phyloP scores from a whole-genome alignment of 2,888 invertebrate genomes.

The Therioaphis trifolii region DNA sequence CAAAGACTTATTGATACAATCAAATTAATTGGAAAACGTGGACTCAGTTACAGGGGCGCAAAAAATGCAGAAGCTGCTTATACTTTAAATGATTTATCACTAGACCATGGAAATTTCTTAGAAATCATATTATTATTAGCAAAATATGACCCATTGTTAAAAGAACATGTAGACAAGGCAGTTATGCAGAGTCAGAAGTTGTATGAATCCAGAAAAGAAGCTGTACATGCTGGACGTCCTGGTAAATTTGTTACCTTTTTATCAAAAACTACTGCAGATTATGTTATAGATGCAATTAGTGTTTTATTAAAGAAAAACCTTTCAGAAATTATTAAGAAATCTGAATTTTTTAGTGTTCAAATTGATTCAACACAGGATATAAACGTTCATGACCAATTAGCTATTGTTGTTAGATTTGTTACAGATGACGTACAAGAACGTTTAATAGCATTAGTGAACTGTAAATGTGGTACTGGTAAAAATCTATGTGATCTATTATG shows the following conservation, averaged over 20 bases:
- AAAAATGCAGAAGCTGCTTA: too few relatives aligned
- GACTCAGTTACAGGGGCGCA: too few relatives aligned
- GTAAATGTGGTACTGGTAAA: slow-evolving; percentile 49
- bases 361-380: slow-evolving; percentile 35
- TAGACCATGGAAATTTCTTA: too few relatives aligned
- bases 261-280: slow-evolving; percentile 23
- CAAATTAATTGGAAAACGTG: too few relatives aligned
- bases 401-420: slow-evolving; percentile 62
- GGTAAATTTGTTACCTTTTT: neutral
- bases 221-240: neutral
- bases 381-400: slow-evolving; percentile 22
- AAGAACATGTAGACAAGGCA: neutral
- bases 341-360: slow-evolving; percentile 23
- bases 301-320: neutral
- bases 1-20: too few relatives aligned
- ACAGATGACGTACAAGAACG: slow-evolving; percentile 48
- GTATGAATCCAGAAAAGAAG: neutral
- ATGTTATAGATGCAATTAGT: neutral
- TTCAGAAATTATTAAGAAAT: neutral
- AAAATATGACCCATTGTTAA: slow-evolving; percentile 3
- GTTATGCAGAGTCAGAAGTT: neutral
- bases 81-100: too few relatives aligned
- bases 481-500: slow-evolving; percentile 45
- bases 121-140: neutral
- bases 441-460: slow-evolving; percentile 55